A percentile compares a stretch with the other conserved stretches of the same genome.
These are phyloP conservation scores for Digitonthophagus gazella DNA, from an alignment of 2,888 invertebrate species.

Conservation along the genomic window DNA sequence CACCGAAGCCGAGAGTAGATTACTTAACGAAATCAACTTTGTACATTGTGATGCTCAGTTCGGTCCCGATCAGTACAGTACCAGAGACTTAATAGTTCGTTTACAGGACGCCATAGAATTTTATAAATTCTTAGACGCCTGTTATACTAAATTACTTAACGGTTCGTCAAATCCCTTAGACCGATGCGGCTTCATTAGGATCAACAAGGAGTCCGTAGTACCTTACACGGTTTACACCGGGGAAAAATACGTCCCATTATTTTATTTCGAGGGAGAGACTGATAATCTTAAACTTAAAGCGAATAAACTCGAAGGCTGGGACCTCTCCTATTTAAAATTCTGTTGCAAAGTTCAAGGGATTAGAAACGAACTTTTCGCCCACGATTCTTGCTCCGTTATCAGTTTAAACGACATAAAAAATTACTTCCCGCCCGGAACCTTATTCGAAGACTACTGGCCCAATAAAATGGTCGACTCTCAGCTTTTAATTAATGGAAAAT, in stretches of 20 bases:
- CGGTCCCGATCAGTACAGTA: conserved; percentile 83
- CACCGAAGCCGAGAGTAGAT: conserved; percentile 83
- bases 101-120: conserved; percentile 86
- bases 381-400: conserved; percentile 87
- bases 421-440: conserved; percentile 85
- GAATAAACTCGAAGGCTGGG: conserved; percentile 87
- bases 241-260: conserved; percentile 86
- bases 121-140: conserved; percentile 85
- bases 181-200: conserved; percentile 87
- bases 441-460: conserved; percentile 92
- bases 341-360: conserved; percentile 94
- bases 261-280: conserved; percentile 88
- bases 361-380: conserved; percentile 85
- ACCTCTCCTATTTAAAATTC: conserved; percentile 87
- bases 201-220: conserved; percentile 90
- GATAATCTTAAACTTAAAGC: conserved; percentile 86
- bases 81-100: conserved; percentile 88
- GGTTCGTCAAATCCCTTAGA: conserved; percentile 69
- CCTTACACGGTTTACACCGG: conserved; percentile 84
- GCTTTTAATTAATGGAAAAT: conserved; percentile 67
- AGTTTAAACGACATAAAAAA: conserved; percentile 87
- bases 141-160: conserved; percentile 78
- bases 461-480: conserved; percentile 83
- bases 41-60: conserved; percentile 90
- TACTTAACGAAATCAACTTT: conserved; percentile 89